phyloP scores from a whole-genome alignment of 2,797 vertebrate genomes.

The Eleutherodactylus coqui region DNA sequence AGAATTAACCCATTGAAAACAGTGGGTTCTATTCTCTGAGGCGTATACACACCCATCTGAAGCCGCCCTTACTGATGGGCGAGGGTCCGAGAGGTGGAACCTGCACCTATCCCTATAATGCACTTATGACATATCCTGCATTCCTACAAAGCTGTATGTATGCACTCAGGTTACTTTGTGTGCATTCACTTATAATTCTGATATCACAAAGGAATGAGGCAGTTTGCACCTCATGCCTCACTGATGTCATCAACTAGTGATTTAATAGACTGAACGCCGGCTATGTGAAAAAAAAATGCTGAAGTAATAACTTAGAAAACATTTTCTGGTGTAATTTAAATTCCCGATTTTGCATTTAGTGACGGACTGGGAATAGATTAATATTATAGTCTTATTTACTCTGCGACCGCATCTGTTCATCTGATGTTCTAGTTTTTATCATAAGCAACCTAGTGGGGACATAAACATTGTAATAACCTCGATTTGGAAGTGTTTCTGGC shows the following conservation, averaged over 20 bases:
- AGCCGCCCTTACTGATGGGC: too few species aligned
- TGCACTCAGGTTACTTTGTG: background rate
- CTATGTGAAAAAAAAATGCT: background rate
- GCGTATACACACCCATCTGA: too few species aligned
- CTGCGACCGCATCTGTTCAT: background rate
- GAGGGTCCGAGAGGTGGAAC: too few species aligned
- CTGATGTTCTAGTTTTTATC: background rate
- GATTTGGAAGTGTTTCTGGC: background rate
- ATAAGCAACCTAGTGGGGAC: conserved; percentile 8
- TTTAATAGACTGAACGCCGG: too few species aligned
- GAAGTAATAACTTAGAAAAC: background rate
- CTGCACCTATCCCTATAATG: too few species aligned
- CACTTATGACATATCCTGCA: too few species aligned
- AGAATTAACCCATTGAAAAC: too few species aligned
- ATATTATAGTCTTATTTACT: conserved; percentile 16
- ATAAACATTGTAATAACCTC: conserved; percentile 22
- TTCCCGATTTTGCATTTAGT: conserved; percentile 2
- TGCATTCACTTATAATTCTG: background rate
- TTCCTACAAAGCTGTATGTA: background rate
- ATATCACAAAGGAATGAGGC: background rate
- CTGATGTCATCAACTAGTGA: background rate
- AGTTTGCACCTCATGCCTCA: background rate
- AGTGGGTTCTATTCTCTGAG: too few species aligned
- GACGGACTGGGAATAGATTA: background rate
- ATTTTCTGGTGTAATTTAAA: background rate